Base-by-base conservation (phyloP, 2,888 invertebrate species). In the Rhingia rostrata region DNA sequence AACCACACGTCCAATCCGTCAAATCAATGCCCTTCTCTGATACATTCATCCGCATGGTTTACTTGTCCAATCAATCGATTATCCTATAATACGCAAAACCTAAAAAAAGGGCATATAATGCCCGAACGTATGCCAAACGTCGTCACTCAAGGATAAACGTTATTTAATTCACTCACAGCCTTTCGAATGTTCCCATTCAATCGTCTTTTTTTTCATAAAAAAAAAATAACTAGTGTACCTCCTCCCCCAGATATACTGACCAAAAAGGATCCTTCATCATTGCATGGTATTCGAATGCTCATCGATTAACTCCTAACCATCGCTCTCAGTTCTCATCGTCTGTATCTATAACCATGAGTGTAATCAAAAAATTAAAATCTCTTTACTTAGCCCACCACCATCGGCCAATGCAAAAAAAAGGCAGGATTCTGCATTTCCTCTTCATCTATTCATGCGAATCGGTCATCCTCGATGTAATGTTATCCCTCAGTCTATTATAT, bases 281-380 rank as follows among this genome's bases (percentile, higher is more conserved):
- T 54, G 39, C 51, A 56, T n/a, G 49, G 14, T 63, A 60, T 54
- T 70, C 35, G 49, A 79, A 69, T 64, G 51, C 47, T 74, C 73
- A 69, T 75, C 80, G 64, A 74, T 70, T 70, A 67, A 83, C 63
- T 70, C 64, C 37, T 63, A 47, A 12, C 33, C 64, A 72, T 58
- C 66, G 12, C 35, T 39, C 14, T 70, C 32, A 61, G 12, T 43
- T 39, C 14, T 70, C 32, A 61, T 67, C 33, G 60, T 58, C 58
- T 37, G 56, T 51, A 78, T 77, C 79, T n/a, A 35, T 39, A 41
- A 61, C 53, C 58, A 69, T 49, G 35, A 61, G 74, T 74, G 89
- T 90, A 90, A 90, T 90, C 90, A 90, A 91, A 91, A 90, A 90
- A 90, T 90, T 90, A 90, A 90, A 90, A 91, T 90, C 90, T 90